Conservation (phyloP, 2,797 vertebrate species). For the Helarctos malayanus region DNA sequence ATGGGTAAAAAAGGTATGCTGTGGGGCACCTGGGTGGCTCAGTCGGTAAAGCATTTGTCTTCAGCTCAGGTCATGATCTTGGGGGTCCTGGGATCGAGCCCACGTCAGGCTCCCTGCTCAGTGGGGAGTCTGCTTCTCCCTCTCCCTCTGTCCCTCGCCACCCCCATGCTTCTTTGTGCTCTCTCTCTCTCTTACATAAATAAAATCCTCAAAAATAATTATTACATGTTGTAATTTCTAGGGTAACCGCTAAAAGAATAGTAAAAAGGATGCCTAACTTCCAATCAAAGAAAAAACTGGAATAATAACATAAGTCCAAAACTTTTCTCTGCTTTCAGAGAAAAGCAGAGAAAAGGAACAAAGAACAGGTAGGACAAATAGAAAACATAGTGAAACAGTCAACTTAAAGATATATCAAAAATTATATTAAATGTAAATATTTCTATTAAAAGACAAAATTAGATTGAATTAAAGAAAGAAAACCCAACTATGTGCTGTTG, state of each 20-base stretch:
- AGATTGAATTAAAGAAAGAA: background rate
- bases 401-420: background rate
- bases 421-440: background rate
- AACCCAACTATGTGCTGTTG: background rate
- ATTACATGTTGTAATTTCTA: background rate
- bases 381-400: background rate
- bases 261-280: background rate
- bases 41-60: no score
- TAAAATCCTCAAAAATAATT: no score
- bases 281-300: background rate
- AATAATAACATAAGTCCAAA: background rate
- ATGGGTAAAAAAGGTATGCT: background rate
- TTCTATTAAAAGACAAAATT: background rate
- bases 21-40: no score
- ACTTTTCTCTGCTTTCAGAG: no score
- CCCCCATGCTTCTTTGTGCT: no score
- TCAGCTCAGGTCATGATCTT: no score
- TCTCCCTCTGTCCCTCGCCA: no score
- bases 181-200: no score
- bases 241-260: background rate
- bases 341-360: background rate
- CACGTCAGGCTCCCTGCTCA: no score
- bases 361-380: background rate
- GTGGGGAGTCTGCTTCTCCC: no score
- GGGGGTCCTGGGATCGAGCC: no score